Base-by-base conservation (phyloP, 2,888 invertebrate genomes). In the Lasioglossum zephyrum region DNA sequence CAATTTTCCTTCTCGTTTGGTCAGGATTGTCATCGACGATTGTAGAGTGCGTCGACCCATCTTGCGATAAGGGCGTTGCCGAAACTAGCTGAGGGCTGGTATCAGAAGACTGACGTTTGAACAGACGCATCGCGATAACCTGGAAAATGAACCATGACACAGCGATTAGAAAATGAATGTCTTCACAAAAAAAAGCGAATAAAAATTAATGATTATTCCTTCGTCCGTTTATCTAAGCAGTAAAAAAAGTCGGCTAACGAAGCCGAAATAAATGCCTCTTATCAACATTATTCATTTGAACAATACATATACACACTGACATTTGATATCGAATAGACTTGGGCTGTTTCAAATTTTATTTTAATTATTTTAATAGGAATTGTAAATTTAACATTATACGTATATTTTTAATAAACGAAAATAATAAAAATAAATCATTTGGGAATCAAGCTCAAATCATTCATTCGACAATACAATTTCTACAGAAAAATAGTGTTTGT, bases 61-160 rank as follows among this genome's bases (percentile, higher is more conserved):
- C 94, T 86, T 93, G 94, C 9, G 92, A 89, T 70, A 94, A 93
- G 75, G 93, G 92, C 79, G 92, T 94, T 75, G 92, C 95, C 91
- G 92, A 95, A 77, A 96, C 96, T 88, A 96, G 94, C 93, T 96
- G 96, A 39, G 96, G 96, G 91, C 96, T 96, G 82, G 96, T 96
- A 92, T 96, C 96, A 84, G 96, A 96, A 88, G 95, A 95, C 85
- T 96, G 94, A 93, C 96, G 94, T 94, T 96, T 96, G 93, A 96
- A 96, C 83, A 96, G 94, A 91, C 96, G 95, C 96, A 96, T 96
- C 87, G 73, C 76, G 88, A 82, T 77, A 82, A 69, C 82, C 89
- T 89, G 88, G 13, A 87, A 87, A 13, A 57, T 31, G 11, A 81
- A 69, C 31, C 13, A n/a, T 31, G 39, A 53, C 44, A 60, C 41